These are phyloP conservation scores for Siniperca knerii DNA, from an alignment of 2,113 vertebrate species.

Conservation along the genomic window DNA sequence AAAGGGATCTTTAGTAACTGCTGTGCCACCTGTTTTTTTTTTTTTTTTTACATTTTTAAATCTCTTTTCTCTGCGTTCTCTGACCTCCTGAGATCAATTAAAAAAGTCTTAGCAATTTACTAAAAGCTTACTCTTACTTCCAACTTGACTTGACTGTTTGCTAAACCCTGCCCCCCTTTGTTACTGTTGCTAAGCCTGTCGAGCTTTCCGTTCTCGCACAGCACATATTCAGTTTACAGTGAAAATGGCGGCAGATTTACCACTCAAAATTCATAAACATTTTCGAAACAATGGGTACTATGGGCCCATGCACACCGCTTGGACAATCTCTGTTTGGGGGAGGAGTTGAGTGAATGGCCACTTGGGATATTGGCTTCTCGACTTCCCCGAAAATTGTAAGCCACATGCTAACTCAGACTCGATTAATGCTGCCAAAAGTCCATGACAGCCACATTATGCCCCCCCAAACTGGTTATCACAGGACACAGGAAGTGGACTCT, in stretches of 20 bases:
- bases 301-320: not conserved
- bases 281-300: not conserved
- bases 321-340: not conserved
- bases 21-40: not conserved
- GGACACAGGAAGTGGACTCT: conserved; percentile 15
- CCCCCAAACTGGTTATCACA: not conserved
- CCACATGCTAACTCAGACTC: conserved; percentile 49
- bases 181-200: too few species aligned
- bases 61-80: too few species aligned
- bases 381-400: conserved; percentile 13
- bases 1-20: not conserved
- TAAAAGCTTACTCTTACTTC: not conserved
- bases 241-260: too few species aligned
- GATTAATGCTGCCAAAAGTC: conserved; percentile 11
- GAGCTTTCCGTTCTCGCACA: not conserved
- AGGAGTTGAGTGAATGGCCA: not conserved
- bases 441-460: not conserved
- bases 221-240: not conserved
- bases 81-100: not conserved
- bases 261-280: too few species aligned
- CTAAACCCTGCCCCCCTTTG: not conserved
- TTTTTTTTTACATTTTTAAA: not conserved
- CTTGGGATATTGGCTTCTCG: not conserved
- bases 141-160: not conserved
- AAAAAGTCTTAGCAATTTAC: not conserved